A percentile compares a stretch with the other conserved stretches of the same genome.
phyloP scores from a whole-genome alignment of 2,113 vertebrate species.

The Turdus rufiventris region DNA sequence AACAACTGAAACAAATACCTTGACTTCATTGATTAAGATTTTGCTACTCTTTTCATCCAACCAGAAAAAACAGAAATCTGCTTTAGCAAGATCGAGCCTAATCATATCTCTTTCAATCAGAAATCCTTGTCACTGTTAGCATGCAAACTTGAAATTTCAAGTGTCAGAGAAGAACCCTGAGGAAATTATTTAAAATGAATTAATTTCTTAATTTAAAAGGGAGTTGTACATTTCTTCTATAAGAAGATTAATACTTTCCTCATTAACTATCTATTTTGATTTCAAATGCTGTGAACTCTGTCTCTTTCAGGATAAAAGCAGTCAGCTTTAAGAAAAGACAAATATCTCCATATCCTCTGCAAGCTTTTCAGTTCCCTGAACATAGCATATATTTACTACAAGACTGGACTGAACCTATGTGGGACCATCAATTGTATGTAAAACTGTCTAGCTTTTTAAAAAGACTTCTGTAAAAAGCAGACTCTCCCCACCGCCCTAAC shows the following conservation, averaged over 20 bases:
- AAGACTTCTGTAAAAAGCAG: background rate
- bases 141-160: background rate
- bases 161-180: background rate
- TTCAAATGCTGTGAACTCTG: background rate
- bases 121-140: conserved; percentile 12
- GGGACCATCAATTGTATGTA: background rate
- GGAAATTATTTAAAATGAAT: conserved; percentile 36
- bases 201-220: conserved; percentile 2
- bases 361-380: background rate
- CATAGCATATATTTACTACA: background rate
- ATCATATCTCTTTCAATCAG: background rate
- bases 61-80: background rate
- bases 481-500: background rate
- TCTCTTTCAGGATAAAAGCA: background rate
- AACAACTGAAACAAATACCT: background rate
- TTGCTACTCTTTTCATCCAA: background rate
- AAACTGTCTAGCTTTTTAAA: background rate
- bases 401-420: background rate
- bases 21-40: background rate
- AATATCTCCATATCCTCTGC: background rate
- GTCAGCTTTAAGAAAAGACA: background rate
- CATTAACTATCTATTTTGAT: conserved; percentile 10
- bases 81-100: background rate
- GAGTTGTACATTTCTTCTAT: background rate
- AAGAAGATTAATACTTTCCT: conserved; percentile 25